Percentiles rank a stretch among this genome's conserved stretches.
phyloP scores from a whole-genome alignment of 2,113 vertebrate genomes.

The Albula goreensis region DNA sequence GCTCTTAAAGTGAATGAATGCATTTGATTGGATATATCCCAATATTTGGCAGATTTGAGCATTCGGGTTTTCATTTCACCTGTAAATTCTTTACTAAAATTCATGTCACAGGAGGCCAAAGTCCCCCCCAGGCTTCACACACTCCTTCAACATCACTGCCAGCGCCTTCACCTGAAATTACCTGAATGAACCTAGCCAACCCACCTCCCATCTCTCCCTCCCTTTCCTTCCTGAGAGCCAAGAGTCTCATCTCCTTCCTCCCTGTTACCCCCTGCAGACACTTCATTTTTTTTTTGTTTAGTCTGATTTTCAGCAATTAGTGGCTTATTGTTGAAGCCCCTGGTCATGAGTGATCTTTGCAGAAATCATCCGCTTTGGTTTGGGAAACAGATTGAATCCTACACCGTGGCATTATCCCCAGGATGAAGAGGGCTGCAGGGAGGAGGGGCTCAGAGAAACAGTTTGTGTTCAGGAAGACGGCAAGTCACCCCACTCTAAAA shows the following conservation, averaged over 20 bases:
- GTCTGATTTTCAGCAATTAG: slow-evolving; percentile 26
- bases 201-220: too few relatives aligned
- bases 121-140: too few relatives aligned
- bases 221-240: background rate
- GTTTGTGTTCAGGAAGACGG: background rate
- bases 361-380: background rate
- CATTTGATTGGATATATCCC: too few relatives aligned
- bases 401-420: background rate
- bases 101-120: background rate
- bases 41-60: too few relatives aligned
- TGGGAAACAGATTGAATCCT: background rate
- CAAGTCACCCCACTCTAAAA: background rate
- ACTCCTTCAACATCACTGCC: background rate
- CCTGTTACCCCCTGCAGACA: background rate
- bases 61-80: background rate
- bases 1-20: too few relatives aligned
- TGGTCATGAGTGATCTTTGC: background rate
- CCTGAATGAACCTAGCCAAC: background rate
- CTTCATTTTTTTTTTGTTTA: slow-evolving; percentile 4
- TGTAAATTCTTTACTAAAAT: background rate
- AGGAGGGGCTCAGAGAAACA: background rate
- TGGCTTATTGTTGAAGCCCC: slow-evolving; percentile 1
- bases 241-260: background rate
- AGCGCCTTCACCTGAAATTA: background rate
- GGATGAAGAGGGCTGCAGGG: background rate